A percentile compares a stretch with the other conserved stretches of the same genome.
These are phyloP conservation scores for Capitella teleta DNA, from an alignment of 1,140 invertebrate species.

Conservation along the genomic window DNA sequence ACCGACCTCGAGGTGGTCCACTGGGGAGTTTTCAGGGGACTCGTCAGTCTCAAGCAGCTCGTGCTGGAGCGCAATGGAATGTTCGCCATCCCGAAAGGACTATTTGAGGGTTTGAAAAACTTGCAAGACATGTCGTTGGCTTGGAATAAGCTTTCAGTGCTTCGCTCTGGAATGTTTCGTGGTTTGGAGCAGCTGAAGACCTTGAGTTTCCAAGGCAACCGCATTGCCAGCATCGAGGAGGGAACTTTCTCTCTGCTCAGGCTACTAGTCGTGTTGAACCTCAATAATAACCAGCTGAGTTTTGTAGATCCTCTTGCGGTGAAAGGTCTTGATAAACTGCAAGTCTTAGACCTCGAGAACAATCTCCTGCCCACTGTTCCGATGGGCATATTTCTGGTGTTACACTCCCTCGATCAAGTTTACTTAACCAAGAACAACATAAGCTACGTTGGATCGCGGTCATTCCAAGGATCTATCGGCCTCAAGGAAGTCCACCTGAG, in stretches of 20 bases:
- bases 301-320: background rate
- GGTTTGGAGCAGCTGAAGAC: background rate
- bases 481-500: slow-evolving; percentile 4
- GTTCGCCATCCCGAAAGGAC: slow-evolving; percentile 7
- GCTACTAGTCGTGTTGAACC: background rate
- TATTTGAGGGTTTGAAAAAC: slow-evolving; percentile 6
- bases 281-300: slow-evolving; percentile 8
- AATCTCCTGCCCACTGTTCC: slow-evolving; percentile 5
- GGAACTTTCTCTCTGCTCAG: slow-evolving; percentile 5
- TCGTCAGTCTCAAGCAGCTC: slow-evolving; percentile 1
- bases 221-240: background rate
- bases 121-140: slow-evolving; percentile 3
- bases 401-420: background rate
- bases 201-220: background rate
- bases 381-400: background rate
- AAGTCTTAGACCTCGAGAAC: slow-evolving; percentile 4
- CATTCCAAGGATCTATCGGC: background rate
- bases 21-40: slow-evolving; percentile 9
- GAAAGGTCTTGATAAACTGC: slow-evolving; percentile 3
- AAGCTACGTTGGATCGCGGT: background rate
- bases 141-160: background rate
- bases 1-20: slow-evolving; percentile 5
- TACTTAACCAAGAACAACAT: slow-evolving; percentile 6
- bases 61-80: slow-evolving; percentile 5
- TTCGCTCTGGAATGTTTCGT: background rate